A percentile compares a stretch with the other conserved stretches of the same genome.
Evolutionary conservation across 2,113 vertebrate species (phyloP).

Genomic region (Antigone vipio): DNA sequence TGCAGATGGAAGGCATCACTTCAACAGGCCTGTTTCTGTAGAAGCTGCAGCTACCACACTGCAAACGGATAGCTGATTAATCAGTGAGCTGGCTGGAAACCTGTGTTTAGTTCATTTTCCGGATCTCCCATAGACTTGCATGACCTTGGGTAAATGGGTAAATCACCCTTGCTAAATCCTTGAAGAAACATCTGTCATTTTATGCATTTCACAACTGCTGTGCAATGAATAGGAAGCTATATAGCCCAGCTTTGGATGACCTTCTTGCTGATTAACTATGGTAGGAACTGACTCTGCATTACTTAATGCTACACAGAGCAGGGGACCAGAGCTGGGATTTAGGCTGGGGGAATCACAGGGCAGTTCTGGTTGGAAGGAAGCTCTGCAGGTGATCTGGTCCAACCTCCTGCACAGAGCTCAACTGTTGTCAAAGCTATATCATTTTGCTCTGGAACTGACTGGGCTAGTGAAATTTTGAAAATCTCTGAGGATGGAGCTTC

Average conservation of each 20-base stretch:
- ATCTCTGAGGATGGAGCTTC: neutral
- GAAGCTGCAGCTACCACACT: neutral
- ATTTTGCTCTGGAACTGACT: neutral
- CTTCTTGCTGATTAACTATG: neutral
- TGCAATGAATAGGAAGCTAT: neutral
- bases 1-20: neutral
- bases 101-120: neutral
- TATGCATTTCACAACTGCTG: neutral
- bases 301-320: neutral
- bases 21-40: neutral
- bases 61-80: neutral
- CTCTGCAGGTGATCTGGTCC: neutral
- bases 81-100: neutral
- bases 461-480: neutral
- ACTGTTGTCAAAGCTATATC: neutral
- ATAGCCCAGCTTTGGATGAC: neutral
- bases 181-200: neutral
- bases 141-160: neutral
- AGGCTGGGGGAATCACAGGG: neutral
- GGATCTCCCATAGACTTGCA: neutral
- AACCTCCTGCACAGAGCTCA: neutral
- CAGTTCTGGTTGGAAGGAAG: neutral
- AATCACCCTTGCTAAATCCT: neutral
- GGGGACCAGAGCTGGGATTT: neutral
- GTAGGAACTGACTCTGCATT: neutral